A percentile compares a stretch with the other conserved stretches of the same genome.
Evolutionary conservation across 1,140 invertebrate genomes (phyloP).

Genomic region (Bombyx mandarina): DNA sequence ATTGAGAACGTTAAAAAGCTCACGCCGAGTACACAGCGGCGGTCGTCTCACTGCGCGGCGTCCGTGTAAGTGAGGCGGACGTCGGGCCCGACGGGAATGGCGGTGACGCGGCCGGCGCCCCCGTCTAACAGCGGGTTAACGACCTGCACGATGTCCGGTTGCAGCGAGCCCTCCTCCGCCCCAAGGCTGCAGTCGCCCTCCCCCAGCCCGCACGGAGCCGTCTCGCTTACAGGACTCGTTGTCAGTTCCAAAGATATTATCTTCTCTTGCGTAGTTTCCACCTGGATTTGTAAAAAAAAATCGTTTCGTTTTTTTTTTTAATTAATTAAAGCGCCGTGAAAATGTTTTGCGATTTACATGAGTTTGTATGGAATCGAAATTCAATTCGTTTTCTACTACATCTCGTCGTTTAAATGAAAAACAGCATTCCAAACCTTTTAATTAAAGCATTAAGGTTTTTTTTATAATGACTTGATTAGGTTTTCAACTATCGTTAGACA

Average conservation of each 20-base stretch:
- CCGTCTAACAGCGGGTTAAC: constrained; percentile 67
- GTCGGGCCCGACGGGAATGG: constrained; percentile 61
- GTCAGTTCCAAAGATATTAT: constrained; percentile 89
- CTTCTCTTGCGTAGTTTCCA: constrained; percentile 89
- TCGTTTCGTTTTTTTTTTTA: too few relatives aligned
- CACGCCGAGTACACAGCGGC: not conserved
- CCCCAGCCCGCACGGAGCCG: constrained; percentile 67
- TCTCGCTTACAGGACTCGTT: constrained; percentile 72
- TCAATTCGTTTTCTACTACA: too few relatives aligned
- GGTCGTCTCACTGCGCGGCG: constrained; percentile 17
- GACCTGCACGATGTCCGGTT: constrained; percentile 67
- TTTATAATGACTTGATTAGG: too few relatives aligned
- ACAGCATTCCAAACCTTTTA: too few relatives aligned
- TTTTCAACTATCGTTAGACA: too few relatives aligned
- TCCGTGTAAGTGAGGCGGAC: constrained; percentile 44
- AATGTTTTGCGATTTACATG: too few relatives aligned
- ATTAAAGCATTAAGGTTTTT: too few relatives aligned
- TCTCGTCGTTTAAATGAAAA: too few relatives aligned
- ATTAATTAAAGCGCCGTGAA: too few relatives aligned
- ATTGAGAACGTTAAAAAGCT: too few relatives aligned
- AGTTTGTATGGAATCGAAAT: too few relatives aligned
- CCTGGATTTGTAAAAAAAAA: constrained; percentile 64
- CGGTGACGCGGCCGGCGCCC: constrained; percentile 55
- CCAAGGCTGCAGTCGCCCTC: constrained; percentile 60
- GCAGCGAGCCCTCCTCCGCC: constrained; percentile 62